Evolutionary conservation across 2,797 vertebrate species (phyloP).

Genomic region (Limosa lapponica): DNA sequence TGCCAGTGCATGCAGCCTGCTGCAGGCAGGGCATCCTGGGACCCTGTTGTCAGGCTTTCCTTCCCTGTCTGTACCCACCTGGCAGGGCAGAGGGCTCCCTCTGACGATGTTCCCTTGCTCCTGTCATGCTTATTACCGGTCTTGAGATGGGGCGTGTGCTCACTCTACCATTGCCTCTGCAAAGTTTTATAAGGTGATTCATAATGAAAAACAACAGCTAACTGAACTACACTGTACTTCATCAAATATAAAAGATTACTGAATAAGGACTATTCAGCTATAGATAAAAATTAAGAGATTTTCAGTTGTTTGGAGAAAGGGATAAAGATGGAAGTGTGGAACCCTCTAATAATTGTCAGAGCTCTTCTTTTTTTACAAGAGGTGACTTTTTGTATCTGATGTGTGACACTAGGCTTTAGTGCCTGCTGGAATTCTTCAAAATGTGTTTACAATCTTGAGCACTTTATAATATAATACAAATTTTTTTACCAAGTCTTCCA

Average conservation of each 20-base stretch:
- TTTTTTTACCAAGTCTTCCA: neutral
- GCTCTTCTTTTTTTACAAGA: neutral
- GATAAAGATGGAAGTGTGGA: neutral
- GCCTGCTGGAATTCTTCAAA: neutral
- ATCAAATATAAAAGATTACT: neutral
- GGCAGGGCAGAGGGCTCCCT: neutral
- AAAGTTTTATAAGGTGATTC: neutral
- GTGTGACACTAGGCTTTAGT: neutral
- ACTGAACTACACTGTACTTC: neutral
- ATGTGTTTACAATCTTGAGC: neutral
- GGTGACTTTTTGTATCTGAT: neutral
- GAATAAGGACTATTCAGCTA: neutral
- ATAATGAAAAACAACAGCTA: neutral
- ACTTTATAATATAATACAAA: neutral
- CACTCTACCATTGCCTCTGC: neutral
- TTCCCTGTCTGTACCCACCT: neutral
- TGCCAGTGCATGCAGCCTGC: neutral
- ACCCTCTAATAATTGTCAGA: neutral
- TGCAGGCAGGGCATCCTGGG: neutral
- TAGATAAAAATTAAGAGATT: neutral
- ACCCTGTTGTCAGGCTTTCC: accelerated
- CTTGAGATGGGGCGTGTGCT: neutral
- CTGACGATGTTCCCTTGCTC: neutral
- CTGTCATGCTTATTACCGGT: neutral
- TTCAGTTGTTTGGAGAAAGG: neutral